Conservation (phyloP, 1,140 invertebrate species). For the Polypedilum vanderplanki region DNA sequence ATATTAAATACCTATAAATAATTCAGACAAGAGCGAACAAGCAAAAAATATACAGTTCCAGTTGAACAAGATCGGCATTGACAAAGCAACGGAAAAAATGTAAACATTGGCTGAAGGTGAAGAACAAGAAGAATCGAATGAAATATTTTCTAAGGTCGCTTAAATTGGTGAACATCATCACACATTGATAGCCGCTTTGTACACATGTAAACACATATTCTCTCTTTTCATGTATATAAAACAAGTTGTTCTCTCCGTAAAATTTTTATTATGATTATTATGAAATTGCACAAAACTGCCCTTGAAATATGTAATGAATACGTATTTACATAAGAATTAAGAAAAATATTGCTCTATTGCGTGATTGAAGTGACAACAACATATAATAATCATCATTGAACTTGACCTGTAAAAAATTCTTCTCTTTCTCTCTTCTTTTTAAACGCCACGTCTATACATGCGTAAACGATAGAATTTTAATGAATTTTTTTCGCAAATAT, state of each 20-base stretch:
- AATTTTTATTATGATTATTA: too few species aligned
- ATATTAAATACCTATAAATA: neutral
- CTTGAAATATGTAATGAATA: neutral
- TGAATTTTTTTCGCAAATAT: neutral
- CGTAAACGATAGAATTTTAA: neutral
- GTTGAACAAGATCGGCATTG: constrained; percentile 8
- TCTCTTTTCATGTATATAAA: too few species aligned
- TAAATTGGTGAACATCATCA: neutral
- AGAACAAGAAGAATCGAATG: neutral
- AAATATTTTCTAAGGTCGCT: constrained; percentile 13
- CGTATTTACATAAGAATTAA: neutral
- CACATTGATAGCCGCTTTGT: neutral
- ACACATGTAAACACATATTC: too few species aligned
- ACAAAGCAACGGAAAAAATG: neutral
- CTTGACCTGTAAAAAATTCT: neutral
- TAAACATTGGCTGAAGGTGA: neutral
- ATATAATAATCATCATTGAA: neutral
- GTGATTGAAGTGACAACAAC: neutral
- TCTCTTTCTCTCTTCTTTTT: neutral
- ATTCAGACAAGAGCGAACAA: neutral
- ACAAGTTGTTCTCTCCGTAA: too few species aligned
- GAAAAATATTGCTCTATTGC: neutral
- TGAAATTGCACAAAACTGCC: too few species aligned
- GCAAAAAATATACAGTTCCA: neutral
- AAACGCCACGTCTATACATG: neutral